Percentiles rank a stretch among this genome's conserved stretches.
Evolutionary conservation across 2,113 vertebrate genomes (phyloP).

Genomic region (Paramormyrops kingsleyae): DNA sequence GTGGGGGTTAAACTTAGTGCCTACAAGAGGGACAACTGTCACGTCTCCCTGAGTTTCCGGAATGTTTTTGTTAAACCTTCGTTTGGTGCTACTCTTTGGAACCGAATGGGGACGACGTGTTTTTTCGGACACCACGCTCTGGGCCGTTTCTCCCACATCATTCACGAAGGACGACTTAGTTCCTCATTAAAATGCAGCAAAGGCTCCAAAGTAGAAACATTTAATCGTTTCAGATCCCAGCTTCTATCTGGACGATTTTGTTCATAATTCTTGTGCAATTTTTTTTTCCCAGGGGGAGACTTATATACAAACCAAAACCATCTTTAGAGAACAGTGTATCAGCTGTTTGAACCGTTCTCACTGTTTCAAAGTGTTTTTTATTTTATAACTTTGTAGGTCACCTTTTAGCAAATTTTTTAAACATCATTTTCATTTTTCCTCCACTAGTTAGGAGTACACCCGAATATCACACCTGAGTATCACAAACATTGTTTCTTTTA

Average conservation of each 20-base stretch:
- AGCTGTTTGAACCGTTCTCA: conserved; percentile 22
- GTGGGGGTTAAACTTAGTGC: conserved; percentile 44
- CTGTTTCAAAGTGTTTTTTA: conserved; percentile 25
- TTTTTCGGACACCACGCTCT: conserved; percentile 17
- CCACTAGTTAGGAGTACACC: not conserved
- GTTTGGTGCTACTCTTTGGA: conserved; percentile 50
- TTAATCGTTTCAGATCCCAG: conserved; percentile 11
- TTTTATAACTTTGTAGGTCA: conserved; percentile 46
- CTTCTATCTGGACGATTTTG: conserved; percentile 20
- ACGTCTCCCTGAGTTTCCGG: conserved; percentile 33
- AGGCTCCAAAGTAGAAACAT: not conserved
- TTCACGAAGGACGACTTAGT: conserved; percentile 4
- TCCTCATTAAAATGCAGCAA: not conserved
- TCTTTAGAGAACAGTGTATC: conserved; percentile 30
- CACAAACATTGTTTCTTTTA: conserved; percentile 26
- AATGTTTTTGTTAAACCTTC: conserved; percentile 21
- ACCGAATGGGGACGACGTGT: conserved; percentile 21
- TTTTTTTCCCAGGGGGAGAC: not conserved
- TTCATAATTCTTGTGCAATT: conserved; percentile 37
- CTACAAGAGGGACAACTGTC: conserved; percentile 36
- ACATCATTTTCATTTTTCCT: not conserved
- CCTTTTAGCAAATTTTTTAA: not conserved
- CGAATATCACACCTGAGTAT: not conserved
- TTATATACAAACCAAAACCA: conserved; percentile 46
- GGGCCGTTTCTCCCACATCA: conserved; percentile 21